Base-by-base conservation (phyloP, 92 coral and sea anemone genomes). In the Umimayanthus chanpuru region DNA sequence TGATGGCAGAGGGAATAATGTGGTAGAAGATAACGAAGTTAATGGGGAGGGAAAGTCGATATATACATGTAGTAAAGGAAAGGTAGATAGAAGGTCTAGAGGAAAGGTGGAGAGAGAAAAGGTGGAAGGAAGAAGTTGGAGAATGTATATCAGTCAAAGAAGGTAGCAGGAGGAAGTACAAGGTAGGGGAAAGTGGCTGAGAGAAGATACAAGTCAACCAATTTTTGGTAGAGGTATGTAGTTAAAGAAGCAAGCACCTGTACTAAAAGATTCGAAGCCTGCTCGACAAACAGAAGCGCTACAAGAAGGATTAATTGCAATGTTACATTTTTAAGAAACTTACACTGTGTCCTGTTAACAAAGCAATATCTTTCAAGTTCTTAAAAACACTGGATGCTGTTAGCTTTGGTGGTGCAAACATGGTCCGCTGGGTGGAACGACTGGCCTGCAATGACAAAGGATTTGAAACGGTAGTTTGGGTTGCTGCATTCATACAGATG, bases 401-500 rank as follows among this genome's bases (percentile, higher is more conserved):
- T 10, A 97, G 92, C 91, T 97, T 97, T n/a, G 99, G 96, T 67
- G 99, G 99, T 38, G 99, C 94, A 90, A 97, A 97, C 99, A 97
- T 97, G 49, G 98, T 97, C 5, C 98, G 89, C 90, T 97, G 99
- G 44, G 91, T 97, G 40, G 94, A 92, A 26, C 99, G 96, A 73
- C 97, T 92, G 18, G 97, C 92, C 99, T 97, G 73, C 49, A 90
- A 36, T 9, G 65, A 79, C 50, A 89, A 38, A 68, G 43, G 53
- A 82, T 15, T 26, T 79, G 9, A 1, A 81, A 18, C 9, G 26
- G 86, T 56, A 81, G 41, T 11, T 15, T 26, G 9, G 55, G n/a
- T 76, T 4, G 47, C 23, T 75, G 23, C 0, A 23, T 9, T 50
- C 86, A 44, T 16, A 16, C 36, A 18, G 67, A 55, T 25, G 47